Conservation (phyloP, 2,797 vertebrate genomes). For the Eptatretus atami region DNA sequence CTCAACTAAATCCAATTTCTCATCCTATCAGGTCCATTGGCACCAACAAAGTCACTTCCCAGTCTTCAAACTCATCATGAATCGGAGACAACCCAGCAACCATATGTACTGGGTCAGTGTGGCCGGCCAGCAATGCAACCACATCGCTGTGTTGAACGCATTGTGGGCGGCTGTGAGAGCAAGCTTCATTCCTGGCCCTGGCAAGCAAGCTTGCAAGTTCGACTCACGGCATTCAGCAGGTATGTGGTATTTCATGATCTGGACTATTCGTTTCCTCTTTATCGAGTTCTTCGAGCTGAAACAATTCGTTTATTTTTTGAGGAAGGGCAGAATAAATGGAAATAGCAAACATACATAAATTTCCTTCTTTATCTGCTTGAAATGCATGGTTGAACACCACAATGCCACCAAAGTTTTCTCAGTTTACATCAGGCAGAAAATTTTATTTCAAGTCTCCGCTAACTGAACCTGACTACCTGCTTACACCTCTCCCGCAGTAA, state of each 20-base stretch:
- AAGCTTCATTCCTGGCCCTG: slow-evolving; percentile 1
- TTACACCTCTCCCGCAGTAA: not conserved
- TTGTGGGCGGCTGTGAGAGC: not conserved
- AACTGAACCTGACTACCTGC: too few relatives aligned
- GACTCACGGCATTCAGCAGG: slow-evolving; percentile 3
- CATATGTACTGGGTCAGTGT: not conserved
- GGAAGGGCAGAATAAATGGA: too few relatives aligned
- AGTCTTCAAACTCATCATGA: not conserved
- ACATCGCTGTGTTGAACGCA: not conserved
- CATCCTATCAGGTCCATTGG: not conserved
- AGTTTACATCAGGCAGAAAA: too few relatives aligned
- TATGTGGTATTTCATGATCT: not conserved
- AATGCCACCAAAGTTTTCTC: too few relatives aligned
- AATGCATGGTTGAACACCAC: too few relatives aligned
- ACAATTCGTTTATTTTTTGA: too few relatives aligned
- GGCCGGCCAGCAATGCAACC: not conserved
- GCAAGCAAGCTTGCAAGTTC: not conserved
- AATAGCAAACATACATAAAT: too few relatives aligned
- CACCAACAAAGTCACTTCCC: not conserved
- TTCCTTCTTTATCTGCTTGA: too few relatives aligned
- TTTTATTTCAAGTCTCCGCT: too few relatives aligned
- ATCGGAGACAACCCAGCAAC: not conserved
- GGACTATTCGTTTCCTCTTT: too few relatives aligned
- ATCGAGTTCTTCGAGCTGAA: too few relatives aligned
- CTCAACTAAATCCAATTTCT: too few relatives aligned